Evolutionary conservation across 2,113 vertebrate genomes (phyloP), one percentile per base, ranked within the genome.

Genomic region (Albula glossodonta): DNA sequence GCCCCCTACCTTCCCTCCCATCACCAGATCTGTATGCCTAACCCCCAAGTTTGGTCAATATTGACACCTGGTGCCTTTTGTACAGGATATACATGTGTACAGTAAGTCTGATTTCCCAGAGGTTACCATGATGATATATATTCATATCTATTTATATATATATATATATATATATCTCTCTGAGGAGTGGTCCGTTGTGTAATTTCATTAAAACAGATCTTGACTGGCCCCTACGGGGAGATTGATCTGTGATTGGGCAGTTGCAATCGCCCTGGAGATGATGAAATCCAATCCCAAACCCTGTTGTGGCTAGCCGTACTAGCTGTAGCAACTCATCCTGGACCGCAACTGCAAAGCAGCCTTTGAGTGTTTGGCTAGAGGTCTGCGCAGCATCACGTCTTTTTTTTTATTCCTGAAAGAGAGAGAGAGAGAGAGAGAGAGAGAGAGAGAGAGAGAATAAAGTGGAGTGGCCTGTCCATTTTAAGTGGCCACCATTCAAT

Each of bases 161-260:
- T 70, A 1, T 22, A 57, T 11, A 11, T 4, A 60, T 60, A n/a
- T 70, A 2, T 22, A 12, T 41, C 57, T 84, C 49, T 50, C 79
- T 81, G 17, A 81, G 51, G 83, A 84, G 83, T 84, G 83, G 83
- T 84, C 83, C 83, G 70, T 66, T 84, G n/a, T 84, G 49, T 84
- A 50, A 74, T 74, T 84, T 70, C 66, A 84, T 84, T 84, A 83
- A 83, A 83, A 83, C 56, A 74, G 70, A 74, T 74, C 70, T 8
- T 5, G 22, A n/a, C 9, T 74, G n/a, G 70, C 70, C 70, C 60
- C n/a, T n/a, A 9, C 70, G 22, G n/a, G n/a, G 70, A 74, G 5
- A 74, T 22, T 74, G 70, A 74, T 74, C 70, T 74, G 70, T 74
- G 70, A 74, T n/a, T 31, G 70, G 70, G n/a, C n/a, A n/a, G 70